Evolutionary conservation across 2,113 vertebrate genomes (phyloP).

Genomic region (Bubo bubo): DNA sequence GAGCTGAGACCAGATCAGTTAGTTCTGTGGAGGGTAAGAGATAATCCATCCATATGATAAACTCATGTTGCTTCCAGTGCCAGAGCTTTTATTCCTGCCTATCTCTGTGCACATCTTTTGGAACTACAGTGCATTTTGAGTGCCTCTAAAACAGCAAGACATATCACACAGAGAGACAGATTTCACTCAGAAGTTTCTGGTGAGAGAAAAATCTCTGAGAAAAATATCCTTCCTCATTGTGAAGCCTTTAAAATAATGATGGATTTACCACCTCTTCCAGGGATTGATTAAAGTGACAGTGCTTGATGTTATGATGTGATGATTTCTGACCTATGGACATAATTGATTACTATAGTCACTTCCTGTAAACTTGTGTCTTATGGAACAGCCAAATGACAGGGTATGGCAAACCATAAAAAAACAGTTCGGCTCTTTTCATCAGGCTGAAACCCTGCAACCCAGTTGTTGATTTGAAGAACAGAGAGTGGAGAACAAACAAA

Average conservation of each 20-base stretch:
- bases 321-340: neutral
- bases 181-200: neutral
- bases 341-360: neutral
- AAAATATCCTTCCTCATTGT: neutral
- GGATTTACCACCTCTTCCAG: neutral
- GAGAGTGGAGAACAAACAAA: neutral
- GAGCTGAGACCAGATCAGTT: neutral
- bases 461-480: neutral
- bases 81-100: neutral
- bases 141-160: neutral
- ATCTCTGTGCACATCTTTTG: neutral
- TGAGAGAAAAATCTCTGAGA: neutral
- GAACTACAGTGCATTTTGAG: neutral
- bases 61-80: neutral
- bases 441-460: neutral
- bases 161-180: neutral
- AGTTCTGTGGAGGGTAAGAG: neutral
- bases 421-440: neutral
- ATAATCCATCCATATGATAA: neutral
- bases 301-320: neutral
- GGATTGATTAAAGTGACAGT: neutral
- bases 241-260: neutral
- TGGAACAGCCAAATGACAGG: neutral
- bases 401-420: neutral
- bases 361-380: neutral